phyloP scores from a whole-genome alignment of 1,140 invertebrate species.

The Ridgeia piscesae region DNA sequence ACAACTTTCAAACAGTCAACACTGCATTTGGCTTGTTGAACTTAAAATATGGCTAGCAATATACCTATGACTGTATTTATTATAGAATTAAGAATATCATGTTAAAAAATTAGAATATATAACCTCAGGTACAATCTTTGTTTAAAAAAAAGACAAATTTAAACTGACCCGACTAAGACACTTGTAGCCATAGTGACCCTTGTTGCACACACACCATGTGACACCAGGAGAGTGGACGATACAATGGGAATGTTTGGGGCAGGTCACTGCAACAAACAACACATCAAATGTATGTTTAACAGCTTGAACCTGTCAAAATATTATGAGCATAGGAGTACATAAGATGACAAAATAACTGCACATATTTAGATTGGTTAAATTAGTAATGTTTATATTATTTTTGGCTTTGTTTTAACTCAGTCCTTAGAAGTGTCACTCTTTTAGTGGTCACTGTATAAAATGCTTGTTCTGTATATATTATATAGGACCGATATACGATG shows the following conservation, averaged over 20 bases:
- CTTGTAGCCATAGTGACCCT: conserved; percentile 51
- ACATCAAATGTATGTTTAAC: not conserved
- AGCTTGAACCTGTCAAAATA: not conserved
- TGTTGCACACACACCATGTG: conserved; percentile 42
- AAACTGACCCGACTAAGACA: conserved; percentile 44
- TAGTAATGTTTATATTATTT: not conserved
- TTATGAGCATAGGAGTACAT: not conserved
- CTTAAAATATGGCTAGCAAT: no score
- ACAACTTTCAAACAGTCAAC: no score
- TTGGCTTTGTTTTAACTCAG: not conserved
- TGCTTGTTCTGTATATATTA: no score
- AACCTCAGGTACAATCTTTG: not conserved
- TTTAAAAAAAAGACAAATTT: not conserved
- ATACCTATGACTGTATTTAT: no score
- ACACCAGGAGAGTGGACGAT: conserved; percentile 38
- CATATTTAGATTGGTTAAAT: not conserved
- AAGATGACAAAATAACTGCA: not conserved
- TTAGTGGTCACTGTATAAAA: no score
- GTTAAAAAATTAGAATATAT: no score
- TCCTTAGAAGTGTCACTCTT: no score
- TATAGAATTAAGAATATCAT: no score
- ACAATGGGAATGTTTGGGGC: conserved; percentile 44
- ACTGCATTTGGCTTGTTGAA: no score
- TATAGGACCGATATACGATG: no score
- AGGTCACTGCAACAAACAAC: conserved; percentile 41